Base-by-base conservation (phyloP, 2,113 vertebrate genomes). In the Phylloscopus whistleri region DNA sequence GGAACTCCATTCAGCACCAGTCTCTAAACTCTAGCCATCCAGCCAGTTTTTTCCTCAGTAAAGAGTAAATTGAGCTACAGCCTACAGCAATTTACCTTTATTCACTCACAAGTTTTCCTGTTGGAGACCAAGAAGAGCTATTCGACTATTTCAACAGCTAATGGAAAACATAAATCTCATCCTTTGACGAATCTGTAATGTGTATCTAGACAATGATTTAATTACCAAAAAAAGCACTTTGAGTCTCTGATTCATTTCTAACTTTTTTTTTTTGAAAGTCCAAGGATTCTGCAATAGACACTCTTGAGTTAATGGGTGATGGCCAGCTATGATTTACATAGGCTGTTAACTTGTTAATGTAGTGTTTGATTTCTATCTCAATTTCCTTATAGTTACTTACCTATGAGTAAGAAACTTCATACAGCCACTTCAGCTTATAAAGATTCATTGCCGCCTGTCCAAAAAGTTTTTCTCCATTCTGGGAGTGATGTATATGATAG, bases 121-220 rank as follows among this genome's bases (percentile, higher is more conserved):
- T 62, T 56, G 60, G 26, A 78, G 39, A 51, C 48, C 35, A 43
- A 77, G 63, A 69, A 69, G 7, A 69, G 12, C 55, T 83, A 83
- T 90, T 94, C 85, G 83, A 72, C 63, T 52, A 52, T 90, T 95
- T 85, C 73, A 87, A 75, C 33, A 92, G 44, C 53, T 95, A 93
- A 95, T 70, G 44, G 90, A 76, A 87, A 81, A 59, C 62, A 76
- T 66, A 94, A 93, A 95, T 92, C 70, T 92, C 26, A 17, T 52
- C 23, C 27, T 82, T 84, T 68, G 37, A 78, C 24, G 14, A 22
- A 58, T 67, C 53, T 84, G 13, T 70, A 52, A 80, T 53, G 27
- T 52, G 22, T 62, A 81, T 89, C 49, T 84, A 79, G 48, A 91
- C 75, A 87, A 88, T 18, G n/a, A 88, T 90, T 92, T 91, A 83